These are phyloP conservation scores for Cephus cinctus DNA, from an alignment of 1,140 invertebrate genomes.

Conservation along the genomic window DNA sequence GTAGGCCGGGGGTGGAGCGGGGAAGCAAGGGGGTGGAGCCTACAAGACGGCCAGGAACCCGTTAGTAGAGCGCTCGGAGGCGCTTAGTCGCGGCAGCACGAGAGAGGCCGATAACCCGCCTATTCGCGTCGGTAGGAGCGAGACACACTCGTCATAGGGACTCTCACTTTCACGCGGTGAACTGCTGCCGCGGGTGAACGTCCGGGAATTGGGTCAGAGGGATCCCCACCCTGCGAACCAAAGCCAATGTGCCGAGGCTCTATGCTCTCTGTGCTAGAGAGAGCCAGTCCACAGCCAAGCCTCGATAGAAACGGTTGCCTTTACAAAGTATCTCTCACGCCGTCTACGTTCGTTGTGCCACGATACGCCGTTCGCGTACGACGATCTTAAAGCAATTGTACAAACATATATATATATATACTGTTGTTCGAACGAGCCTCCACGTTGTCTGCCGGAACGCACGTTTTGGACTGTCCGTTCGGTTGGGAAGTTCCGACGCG, in stretches of 20 bases:
- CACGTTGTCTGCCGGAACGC: no score
- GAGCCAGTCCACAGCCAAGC: constrained; percentile 52
- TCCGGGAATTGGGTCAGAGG: constrained; percentile 58
- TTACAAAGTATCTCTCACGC: no score
- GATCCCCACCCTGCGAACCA: constrained; percentile 50
- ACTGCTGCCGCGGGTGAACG: constrained; percentile 58
- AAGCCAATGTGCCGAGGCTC: constrained; percentile 50
- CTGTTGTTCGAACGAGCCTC: not conserved
- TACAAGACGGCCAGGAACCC: constrained; percentile 42
- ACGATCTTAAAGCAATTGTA: not conserved
- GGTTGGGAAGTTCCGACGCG: no score
- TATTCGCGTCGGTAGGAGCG: constrained; percentile 23
- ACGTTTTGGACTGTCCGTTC: no score
- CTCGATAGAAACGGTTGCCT: constrained; percentile 51
- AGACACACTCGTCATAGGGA: constrained; percentile 39
- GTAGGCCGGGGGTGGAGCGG: constrained; percentile 24
- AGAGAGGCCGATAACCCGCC: constrained; percentile 2
- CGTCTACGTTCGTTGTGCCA: not conserved
- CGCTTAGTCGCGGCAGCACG: constrained; percentile 28
- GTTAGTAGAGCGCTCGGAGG: constrained; percentile 49
- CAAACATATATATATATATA: constrained; percentile 9
- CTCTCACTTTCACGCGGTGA: constrained; percentile 59
- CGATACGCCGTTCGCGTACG: no score
- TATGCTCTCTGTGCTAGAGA: constrained; percentile 51
- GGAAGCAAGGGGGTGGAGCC: constrained; percentile 12